phyloP scores from a whole-genome alignment of 2,797 vertebrate genomes.

The Spondyliosoma cantharus region DNA sequence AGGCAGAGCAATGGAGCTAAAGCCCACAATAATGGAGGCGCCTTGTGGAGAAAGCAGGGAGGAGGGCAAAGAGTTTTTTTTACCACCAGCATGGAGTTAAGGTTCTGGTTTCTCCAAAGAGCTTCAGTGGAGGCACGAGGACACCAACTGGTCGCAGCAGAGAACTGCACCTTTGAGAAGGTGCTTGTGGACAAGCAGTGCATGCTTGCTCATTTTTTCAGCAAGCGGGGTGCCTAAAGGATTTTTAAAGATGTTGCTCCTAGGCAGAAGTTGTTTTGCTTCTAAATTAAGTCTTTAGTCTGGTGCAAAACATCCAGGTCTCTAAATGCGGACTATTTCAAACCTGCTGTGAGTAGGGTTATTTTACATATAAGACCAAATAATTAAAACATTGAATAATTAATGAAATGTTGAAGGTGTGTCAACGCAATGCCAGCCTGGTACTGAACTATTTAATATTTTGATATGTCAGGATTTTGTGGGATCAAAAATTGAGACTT shows the following conservation, averaged over 20 bases:
- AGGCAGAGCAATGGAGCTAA: conserved; percentile 72
- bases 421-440: not conserved
- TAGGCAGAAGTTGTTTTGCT: conserved; percentile 6
- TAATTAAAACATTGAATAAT: not conserved
- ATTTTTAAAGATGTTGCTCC: conserved; percentile 13
- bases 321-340: not conserved
- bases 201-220: conserved; percentile 16
- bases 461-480: not conserved
- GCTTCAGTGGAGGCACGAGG: conserved; percentile 77
- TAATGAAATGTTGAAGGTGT: not conserved
- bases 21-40: conserved; percentile 74
- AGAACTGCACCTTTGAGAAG: conserved; percentile 49
- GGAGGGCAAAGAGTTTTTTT: conserved; percentile 45
- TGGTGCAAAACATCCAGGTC: not conserved
- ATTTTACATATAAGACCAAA: not conserved
- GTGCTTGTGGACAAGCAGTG: not conserved
- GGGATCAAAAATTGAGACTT: not conserved
- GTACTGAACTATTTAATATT: not conserved
- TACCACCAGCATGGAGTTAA: conserved; percentile 51
- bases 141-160: conserved; percentile 67
- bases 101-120: not conserved
- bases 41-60: conserved; percentile 54
- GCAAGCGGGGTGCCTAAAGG: not conserved
- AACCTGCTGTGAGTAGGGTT: not conserved
- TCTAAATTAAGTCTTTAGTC: not conserved